phyloP scores from a whole-genome alignment of 2,797 vertebrate species.

The Salmo trutta region DNA sequence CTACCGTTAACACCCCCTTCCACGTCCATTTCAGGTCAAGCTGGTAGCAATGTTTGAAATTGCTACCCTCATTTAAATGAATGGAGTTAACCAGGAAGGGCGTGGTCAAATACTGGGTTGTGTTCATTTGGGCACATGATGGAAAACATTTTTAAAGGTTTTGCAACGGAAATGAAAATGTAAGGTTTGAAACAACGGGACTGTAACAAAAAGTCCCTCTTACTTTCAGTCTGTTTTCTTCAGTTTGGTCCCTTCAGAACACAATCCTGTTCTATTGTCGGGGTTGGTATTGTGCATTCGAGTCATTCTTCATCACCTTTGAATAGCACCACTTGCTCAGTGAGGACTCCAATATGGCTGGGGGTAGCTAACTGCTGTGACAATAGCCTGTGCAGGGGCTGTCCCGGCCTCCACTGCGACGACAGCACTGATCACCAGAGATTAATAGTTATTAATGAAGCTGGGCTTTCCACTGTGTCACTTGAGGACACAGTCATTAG shows the following conservation, averaged over 20 bases:
- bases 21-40: constrained; percentile 35
- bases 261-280: too few species aligned
- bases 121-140: too few species aligned
- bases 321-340: constrained; percentile 50
- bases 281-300: too few species aligned
- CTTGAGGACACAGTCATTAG: constrained; percentile 63
- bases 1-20: constrained; percentile 7
- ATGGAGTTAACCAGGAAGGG: not conserved
- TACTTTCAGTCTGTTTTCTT: too few species aligned
- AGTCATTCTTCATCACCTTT: too few species aligned
- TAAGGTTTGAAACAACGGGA: too few species aligned
- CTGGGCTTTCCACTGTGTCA: constrained; percentile 52
- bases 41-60: constrained; percentile 1
- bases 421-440: constrained; percentile 64
- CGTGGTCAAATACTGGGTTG: not conserved
- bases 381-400: constrained; percentile 34
- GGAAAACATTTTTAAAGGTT: too few species aligned
- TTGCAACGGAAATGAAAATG: too few species aligned
- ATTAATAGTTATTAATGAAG: constrained; percentile 70
- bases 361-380: constrained; percentile 52
- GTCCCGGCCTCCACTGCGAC: constrained; percentile 32
- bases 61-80: not conserved
- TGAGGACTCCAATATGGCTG: constrained; percentile 42
- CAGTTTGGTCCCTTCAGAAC: too few species aligned
- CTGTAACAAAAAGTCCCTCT: too few species aligned